These are phyloP conservation scores for Sphaerophoria taeniata DNA, from an alignment of 2,888 invertebrate genomes.

Conservation along the genomic window DNA sequence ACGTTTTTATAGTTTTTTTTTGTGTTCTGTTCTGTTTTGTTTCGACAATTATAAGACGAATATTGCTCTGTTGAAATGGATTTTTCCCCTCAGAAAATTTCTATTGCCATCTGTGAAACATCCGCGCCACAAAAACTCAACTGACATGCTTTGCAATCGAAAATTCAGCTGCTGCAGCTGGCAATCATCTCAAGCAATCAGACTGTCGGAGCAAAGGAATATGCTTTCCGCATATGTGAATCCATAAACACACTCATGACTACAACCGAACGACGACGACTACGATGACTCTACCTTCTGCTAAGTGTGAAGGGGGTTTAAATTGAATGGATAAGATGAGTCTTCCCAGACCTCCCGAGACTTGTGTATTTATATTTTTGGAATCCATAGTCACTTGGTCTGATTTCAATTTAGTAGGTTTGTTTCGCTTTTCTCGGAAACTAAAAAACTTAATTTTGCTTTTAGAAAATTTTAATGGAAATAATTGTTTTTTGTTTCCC, in stretches of 20 bases:
- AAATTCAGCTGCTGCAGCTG: constrained; percentile 73
- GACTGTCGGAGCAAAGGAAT: constrained; percentile 22
- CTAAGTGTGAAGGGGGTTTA: background rate
- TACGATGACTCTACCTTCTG: background rate
- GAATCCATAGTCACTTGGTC: constrained; percentile 14
- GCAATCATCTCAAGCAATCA: constrained; percentile 61
- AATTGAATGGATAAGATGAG: constrained; percentile 40
- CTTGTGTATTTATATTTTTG: constrained; percentile 36
- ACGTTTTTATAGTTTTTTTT: constrained; percentile 27
- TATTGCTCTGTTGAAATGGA: constrained; percentile 10
- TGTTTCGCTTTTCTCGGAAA: background rate
- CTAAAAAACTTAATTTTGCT: background rate
- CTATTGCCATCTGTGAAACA: constrained; percentile 71
- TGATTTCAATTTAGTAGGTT: constrained; percentile 7
- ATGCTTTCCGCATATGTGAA: constrained; percentile 26
- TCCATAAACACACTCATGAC: constrained; percentile 6
- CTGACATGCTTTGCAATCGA: constrained; percentile 68
- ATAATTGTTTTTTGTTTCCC: no score
- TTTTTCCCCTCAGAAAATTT: constrained; percentile 46
- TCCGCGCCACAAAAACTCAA: constrained; percentile 54
- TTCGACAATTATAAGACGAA: constrained; percentile 1
- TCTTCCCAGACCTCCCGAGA: constrained; percentile 57
- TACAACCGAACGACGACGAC: no score
- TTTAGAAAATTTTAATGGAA: background rate
- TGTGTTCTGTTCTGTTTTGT: constrained; percentile 25